These are phyloP conservation scores for Hippocampus kuda DNA, from an alignment of 2,797 vertebrate species.

Conservation along the genomic window DNA sequence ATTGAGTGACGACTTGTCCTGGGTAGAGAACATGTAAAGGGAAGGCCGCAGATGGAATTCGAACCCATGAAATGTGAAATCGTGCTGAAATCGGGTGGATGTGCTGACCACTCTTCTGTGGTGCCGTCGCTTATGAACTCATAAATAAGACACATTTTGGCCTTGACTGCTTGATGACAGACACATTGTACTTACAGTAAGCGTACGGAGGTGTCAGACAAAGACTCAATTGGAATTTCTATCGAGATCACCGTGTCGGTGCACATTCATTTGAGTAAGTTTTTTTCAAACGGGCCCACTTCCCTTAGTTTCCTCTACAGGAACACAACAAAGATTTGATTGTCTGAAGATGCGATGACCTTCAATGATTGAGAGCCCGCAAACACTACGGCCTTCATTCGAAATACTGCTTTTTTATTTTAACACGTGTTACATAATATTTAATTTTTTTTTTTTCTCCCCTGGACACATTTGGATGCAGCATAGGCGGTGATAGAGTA, in stretches of 20 bases:
- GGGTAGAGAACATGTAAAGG: too few relatives aligned
- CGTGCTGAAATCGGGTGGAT: too few relatives aligned
- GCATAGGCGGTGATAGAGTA: conserved; percentile 33
- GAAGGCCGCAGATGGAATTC: too few relatives aligned
- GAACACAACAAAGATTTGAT: conserved; percentile 22
- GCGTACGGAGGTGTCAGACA: background rate
- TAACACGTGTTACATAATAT: conserved; percentile 42
- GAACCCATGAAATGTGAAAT: too few relatives aligned
- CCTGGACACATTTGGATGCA: conserved; percentile 26
- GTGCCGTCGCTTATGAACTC: too few relatives aligned
- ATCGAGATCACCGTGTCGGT: background rate
- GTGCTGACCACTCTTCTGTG: too few relatives aligned
- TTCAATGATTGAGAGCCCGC: conserved; percentile 12
- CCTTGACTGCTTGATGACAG: too few relatives aligned
- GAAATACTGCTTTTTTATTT: conserved; percentile 9
- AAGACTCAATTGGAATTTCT: background rate
- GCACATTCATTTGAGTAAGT: conserved; percentile 1
- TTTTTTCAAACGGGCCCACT: background rate
- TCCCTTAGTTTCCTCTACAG: conserved; percentile 11
- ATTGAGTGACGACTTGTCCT: too few relatives aligned
- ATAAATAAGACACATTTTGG: too few relatives aligned
- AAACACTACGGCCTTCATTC: conserved; percentile 11
- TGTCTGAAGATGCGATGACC: conserved; percentile 14
- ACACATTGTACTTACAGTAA: too few relatives aligned
- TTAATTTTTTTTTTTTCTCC: conserved; percentile 5